Evolutionary conservation across 2,113 vertebrate genomes (phyloP).

Genomic region (Ammodytes marinus): DNA sequence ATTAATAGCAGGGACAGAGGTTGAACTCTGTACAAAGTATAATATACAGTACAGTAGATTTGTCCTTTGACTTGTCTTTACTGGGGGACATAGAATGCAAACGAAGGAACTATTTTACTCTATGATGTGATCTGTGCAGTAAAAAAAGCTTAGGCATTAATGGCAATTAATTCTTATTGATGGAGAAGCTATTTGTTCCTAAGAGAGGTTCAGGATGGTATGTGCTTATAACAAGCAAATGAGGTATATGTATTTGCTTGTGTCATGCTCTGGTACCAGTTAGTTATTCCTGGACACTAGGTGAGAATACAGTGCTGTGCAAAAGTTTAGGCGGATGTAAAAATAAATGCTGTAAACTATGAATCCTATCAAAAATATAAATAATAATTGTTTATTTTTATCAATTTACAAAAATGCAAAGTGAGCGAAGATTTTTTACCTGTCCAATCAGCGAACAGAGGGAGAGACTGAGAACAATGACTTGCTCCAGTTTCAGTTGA

Average conservation of each 20-base stretch:
- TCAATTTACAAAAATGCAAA: no score
- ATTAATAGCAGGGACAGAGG: not conserved
- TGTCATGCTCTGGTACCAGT: conserved; percentile 16
- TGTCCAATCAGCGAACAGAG: no score
- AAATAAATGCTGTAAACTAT: no score
- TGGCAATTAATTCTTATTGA: not conserved
- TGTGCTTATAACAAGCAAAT: conserved; percentile 36
- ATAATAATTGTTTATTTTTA: no score
- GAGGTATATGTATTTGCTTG: not conserved
- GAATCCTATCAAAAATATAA: no score
- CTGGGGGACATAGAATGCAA: not conserved
- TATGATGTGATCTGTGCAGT: not conserved
- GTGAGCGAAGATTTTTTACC: no score
- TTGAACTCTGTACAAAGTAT: not conserved
- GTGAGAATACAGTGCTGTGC: conserved; percentile 18
- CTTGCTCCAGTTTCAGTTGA: no score
- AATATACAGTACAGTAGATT: not conserved
- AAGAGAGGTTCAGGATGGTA: not conserved
- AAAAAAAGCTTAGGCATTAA: not conserved
- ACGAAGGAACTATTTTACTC: not conserved
- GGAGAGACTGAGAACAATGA: no score
- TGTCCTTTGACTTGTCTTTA: not conserved
- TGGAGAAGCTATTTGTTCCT: not conserved
- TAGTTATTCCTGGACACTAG: conserved; percentile 32
- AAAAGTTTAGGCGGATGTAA: no score